Conservation (phyloP, 2,888 invertebrate genomes). For the Oscheius onirici region DNA sequence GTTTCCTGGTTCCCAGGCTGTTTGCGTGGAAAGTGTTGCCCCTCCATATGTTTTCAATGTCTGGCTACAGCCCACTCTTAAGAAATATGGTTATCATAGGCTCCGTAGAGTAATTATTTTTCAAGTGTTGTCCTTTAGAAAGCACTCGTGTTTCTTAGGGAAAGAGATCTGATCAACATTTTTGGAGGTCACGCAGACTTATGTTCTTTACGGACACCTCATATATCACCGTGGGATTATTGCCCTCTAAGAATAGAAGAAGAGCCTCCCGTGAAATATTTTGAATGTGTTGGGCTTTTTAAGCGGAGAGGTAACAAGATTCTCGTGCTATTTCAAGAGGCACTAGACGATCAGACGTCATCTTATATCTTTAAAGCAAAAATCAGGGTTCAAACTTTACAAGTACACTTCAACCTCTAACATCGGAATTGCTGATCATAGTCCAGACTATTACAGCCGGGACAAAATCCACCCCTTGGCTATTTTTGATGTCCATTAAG, state of each 20-base stretch:
- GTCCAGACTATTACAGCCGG: not conserved
- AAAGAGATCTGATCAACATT: too few species aligned
- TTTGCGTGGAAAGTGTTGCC: too few species aligned
- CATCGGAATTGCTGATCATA: constrained; percentile 1
- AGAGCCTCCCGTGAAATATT: not conserved
- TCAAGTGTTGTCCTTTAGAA: too few species aligned
- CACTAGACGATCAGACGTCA: not conserved
- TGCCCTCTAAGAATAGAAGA: not conserved
- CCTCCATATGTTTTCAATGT: too few species aligned
- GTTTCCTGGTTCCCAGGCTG: not conserved
- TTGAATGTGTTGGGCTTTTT: not conserved
- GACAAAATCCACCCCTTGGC: not conserved
- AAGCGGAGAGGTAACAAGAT: not conserved
- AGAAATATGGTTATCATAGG: too few species aligned
- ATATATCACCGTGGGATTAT: constrained; percentile 15
- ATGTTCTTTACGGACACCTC: constrained; percentile 32
- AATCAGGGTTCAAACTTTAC: not conserved
- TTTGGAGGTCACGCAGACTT: constrained; percentile 17
- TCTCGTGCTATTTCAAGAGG: not conserved
- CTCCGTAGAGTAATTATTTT: too few species aligned
- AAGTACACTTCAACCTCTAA: too few species aligned
- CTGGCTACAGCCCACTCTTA: too few species aligned
- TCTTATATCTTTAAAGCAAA: not conserved
- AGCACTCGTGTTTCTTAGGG: too few species aligned
- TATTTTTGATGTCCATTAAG: not conserved